Percentiles rank a stretch among this genome's conserved stretches.
phyloP scores from a whole-genome alignment of 2,888 invertebrate species.

The Dascillus cervinus region DNA sequence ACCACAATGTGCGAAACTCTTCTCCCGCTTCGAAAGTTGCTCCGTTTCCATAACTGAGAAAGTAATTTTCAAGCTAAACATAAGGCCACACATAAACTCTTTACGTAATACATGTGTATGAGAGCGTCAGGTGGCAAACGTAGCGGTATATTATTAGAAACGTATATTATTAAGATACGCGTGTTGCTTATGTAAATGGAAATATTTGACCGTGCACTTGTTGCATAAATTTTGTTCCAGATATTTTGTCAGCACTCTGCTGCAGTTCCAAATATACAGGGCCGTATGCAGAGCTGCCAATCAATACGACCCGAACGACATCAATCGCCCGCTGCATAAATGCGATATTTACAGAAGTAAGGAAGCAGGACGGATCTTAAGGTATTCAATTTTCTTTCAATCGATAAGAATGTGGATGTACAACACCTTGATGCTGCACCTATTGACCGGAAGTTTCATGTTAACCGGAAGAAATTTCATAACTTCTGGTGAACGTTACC shows the following conservation, averaged over 20 bases:
- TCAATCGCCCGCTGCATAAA: conserved; percentile 69
- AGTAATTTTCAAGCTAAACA: conserved; percentile 31
- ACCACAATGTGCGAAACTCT: conserved; percentile 33
- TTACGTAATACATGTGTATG: conserved; percentile 33
- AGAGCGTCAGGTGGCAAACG: no score
- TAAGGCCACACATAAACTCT: conserved; percentile 25
- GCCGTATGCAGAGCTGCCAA: conserved; percentile 76
- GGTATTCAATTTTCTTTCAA: no score
- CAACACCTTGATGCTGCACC: conserved; percentile 7
- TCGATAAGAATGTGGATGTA: no score
- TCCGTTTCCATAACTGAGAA: conserved; percentile 33
- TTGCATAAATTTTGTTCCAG: conserved; percentile 57
- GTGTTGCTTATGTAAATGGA: no score
- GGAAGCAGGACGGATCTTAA: conserved; percentile 76
- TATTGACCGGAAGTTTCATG: conserved; percentile 15
- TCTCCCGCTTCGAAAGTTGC: conserved; percentile 30
- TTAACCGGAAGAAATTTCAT: conserved; percentile 12
- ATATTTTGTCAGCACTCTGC: conserved; percentile 85
- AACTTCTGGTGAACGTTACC: conserved; percentile 9
- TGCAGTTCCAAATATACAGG: conserved; percentile 90
- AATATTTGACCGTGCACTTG: no score
- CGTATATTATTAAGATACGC: no score
- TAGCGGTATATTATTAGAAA: no score
- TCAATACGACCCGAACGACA: conserved; percentile 69
- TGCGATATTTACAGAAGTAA: conserved; percentile 87